These are phyloP conservation scores for Enteromius thamalakanensis DNA, from an alignment of 2,797 vertebrate species.

Conservation along the genomic window DNA sequence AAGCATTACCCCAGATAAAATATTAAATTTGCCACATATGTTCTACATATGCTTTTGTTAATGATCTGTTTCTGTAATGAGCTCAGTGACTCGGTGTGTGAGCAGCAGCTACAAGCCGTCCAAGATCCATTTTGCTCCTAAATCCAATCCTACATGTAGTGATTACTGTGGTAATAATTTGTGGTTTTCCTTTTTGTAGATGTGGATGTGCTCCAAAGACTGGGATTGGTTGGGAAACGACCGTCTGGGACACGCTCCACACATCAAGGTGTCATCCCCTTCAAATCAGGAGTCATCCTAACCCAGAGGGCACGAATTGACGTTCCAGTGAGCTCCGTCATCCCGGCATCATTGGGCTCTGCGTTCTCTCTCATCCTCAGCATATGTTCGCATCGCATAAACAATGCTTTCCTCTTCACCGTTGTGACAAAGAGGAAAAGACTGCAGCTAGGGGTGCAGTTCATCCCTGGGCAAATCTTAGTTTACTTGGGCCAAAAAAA, in stretches of 20 bases:
- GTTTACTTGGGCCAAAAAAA: conserved; percentile 86
- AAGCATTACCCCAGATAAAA: conserved; percentile 11
- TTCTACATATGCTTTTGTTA: conserved; percentile 26
- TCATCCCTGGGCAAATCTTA: conserved; percentile 83
- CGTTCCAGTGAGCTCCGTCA: conserved; percentile 77
- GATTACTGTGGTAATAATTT: conserved; percentile 19
- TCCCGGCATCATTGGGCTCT: conserved; percentile 79
- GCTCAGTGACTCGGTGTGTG: conserved; percentile 6
- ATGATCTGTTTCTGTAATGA: conserved; percentile 36
- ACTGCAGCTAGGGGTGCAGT: conserved; percentile 92
- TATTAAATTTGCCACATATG: background rate
- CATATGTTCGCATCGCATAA: conserved; percentile 91
- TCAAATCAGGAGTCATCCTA: conserved; percentile 91
- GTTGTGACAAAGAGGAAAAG: conserved; percentile 84
- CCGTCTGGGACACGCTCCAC: conserved; percentile 69
- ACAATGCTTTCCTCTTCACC: conserved; percentile 91
- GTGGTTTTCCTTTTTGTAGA: conserved; percentile 74
- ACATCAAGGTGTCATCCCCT: conserved; percentile 89
- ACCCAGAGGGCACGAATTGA: conserved; percentile 86
- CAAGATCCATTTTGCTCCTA: background rate
- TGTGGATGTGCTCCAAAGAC: conserved; percentile 92
- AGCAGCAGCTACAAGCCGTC: conserved; percentile 7
- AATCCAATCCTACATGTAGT: background rate
- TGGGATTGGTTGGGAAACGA: conserved; percentile 86
- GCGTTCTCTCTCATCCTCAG: conserved; percentile 89